phyloP scores from a whole-genome alignment of 2,888 invertebrate genomes.

The Piscicola geometra region DNA sequence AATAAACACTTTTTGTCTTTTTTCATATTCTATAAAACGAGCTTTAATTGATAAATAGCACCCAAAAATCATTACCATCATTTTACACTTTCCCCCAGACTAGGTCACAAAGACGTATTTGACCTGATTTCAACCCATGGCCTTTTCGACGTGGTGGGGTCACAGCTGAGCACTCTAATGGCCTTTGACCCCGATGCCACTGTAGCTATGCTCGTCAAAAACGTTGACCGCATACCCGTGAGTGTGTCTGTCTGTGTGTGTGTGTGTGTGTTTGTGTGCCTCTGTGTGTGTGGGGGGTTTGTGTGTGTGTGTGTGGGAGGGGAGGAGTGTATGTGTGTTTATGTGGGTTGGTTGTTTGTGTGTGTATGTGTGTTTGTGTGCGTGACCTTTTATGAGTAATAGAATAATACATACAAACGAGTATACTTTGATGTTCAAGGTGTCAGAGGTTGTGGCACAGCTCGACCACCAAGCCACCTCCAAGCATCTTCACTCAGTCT shows the following conservation, averaged over 20 bases:
- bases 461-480: slow-evolving; percentile 70
- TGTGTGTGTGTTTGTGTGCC: background rate
- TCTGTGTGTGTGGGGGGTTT: slow-evolving; percentile 52
- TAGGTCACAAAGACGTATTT: slow-evolving; percentile 85
- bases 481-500: slow-evolving; percentile 60
- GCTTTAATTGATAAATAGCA: too few species aligned
- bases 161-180: slow-evolving; percentile 83
- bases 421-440: slow-evolving; percentile 44
- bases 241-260: background rate
- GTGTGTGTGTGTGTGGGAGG: background rate
- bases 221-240: slow-evolving; percentile 65
- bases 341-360: background rate
- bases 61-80: too few species aligned
- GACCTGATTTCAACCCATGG: slow-evolving; percentile 76
- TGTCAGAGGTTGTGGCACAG: slow-evolving; percentile 73
- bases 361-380: background rate
- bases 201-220: slow-evolving; percentile 73
- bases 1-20: background rate
- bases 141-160: slow-evolving; percentile 75
- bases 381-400: background rate
- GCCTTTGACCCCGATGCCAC: slow-evolving; percentile 72
- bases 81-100: slow-evolving; percentile 54
- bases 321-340: background rate
- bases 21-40: too few species aligned
- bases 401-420: background rate